Base-by-base conservation (phyloP, 2,113 vertebrate genomes). In the Seriola aureovittata region DNA sequence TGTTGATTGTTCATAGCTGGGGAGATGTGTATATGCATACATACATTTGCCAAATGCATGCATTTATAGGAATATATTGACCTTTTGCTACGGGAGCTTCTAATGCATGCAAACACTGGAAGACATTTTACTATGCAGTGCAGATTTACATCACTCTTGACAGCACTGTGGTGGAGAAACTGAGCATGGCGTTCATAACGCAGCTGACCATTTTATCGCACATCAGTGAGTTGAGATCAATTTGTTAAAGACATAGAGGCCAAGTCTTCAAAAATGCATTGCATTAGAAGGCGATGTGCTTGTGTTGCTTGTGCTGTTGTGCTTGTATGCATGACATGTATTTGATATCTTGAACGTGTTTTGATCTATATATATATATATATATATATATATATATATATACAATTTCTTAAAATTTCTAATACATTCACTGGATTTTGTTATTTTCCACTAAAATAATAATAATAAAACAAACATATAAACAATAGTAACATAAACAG, bases 31-130 rank as follows among this genome's bases (percentile, higher is more conserved):
- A n/a, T 21, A 25, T 86, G 54, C 36, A 70, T 78, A 16, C 59
- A 57, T 64, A 44, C 50, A 70, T 77, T 60, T 55, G 78, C 32
- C 42, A 80, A 72, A 87, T 55, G 40, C 48, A 71, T 78, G 64
- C n/a, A 85, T 85, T 80, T 38, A 71, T 16, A 65, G 58, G 79
- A 90, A 78, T 68, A 71, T 71, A 75, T 48, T 91, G 85, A 90
- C 85, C 89, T 89, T 92, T 92, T 21, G 38, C 71, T 55, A 64
- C 77, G 76, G 75, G 57, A 77, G 67, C 80, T 48, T 73, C 46
- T 72, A 79, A 89, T 80, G 55, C 71, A 86, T 84, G 62, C 69
- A 86, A 73, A 88, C 63, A 55, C 11, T 7, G 34, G 57, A 73
- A 78, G 68, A 72, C 21, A 76, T 50, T 71, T 84, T 29, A 71